phyloP scores from a whole-genome alignment of 2,797 vertebrate genomes.

The Lepidocolaptes lacrymiger region DNA sequence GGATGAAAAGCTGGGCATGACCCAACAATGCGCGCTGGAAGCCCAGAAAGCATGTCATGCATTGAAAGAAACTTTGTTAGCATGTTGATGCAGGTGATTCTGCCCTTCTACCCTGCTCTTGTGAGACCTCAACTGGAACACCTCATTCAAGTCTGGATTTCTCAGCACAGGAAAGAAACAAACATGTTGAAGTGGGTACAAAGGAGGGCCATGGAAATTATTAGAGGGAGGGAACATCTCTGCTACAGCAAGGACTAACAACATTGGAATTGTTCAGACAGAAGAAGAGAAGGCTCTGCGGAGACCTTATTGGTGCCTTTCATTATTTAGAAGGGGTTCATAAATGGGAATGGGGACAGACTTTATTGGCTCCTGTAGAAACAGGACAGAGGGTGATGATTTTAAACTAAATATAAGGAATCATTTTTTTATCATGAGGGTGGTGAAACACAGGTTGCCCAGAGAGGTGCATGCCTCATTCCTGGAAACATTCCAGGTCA shows the following conservation, averaged over 20 bases:
- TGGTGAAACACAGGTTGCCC: neutral
- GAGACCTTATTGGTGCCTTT: neutral
- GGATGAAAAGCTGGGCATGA: neutral
- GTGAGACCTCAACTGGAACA: neutral
- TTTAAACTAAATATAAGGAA: neutral
- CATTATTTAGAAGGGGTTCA: neutral
- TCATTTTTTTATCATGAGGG: accelerated
- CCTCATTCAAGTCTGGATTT: neutral
- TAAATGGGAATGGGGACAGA: neutral
- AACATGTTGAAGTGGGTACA: neutral
- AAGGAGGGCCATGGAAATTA: neutral
- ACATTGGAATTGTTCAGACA: neutral
- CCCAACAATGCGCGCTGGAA: accelerated
- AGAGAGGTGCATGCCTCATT: no score
- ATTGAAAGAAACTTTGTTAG: accelerated
- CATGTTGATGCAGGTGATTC: accelerated
- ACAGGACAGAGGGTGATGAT: neutral
- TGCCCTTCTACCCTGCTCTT: neutral
- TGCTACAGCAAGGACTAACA: accelerated
- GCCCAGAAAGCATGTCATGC: accelerated
- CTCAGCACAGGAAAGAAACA: accelerated
- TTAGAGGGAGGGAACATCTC: neutral
- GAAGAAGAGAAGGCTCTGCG: neutral
- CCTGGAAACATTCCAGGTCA: neutral
- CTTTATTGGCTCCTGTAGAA: no score